These are phyloP conservation scores for Crambe crambe DNA, from an alignment of 37 sponge, comb jelly and placozoan genomes.

Conservation along the genomic window DNA sequence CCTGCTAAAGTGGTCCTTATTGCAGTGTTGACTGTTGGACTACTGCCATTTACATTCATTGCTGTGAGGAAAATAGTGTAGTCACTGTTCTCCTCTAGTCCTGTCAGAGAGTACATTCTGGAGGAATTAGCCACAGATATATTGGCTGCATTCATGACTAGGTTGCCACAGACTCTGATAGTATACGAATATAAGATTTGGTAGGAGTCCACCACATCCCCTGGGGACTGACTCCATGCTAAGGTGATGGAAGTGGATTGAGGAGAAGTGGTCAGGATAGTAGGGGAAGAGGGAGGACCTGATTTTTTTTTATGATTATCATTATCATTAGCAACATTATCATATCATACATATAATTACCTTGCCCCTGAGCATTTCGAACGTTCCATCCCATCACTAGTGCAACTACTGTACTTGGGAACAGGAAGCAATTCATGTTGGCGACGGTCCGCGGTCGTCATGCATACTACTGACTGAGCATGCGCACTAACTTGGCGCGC, in stretches of 20 bases:
- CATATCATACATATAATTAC: too few species aligned
- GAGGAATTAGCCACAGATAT: slow-evolving; percentile 3
- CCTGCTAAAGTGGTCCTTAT: not conserved
- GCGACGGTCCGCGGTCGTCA: too few species aligned
- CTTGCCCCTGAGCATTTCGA: too few species aligned
- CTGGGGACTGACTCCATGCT: slow-evolving; percentile 21
- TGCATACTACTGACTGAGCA: too few species aligned
- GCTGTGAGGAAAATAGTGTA: slow-evolving; percentile 31
- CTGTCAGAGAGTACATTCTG: slow-evolving; percentile 19
- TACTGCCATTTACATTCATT: slow-evolving; percentile 18
- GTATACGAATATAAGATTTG: slow-evolving; percentile 1
- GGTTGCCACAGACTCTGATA: not conserved
- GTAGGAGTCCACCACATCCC: slow-evolving; percentile 41
- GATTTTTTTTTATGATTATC: too few species aligned
- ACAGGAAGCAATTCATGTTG: too few species aligned
- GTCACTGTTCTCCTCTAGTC: slow-evolving; percentile 34
- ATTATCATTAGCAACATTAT: too few species aligned
- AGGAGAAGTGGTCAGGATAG: slow-evolving; percentile 8
- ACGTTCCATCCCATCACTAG: too few species aligned
- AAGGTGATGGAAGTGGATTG: slow-evolving; percentile 34
- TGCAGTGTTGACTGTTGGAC: not conserved
- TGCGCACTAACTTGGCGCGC: too few species aligned
- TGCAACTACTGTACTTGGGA: too few species aligned
- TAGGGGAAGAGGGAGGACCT: slow-evolving; percentile 12
- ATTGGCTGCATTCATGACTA: not conserved